Evolutionary conservation across 2,113 vertebrate genomes (phyloP), one percentile per base, ranked within the genome.

Genomic region (Accipiter virgatus): DNA sequence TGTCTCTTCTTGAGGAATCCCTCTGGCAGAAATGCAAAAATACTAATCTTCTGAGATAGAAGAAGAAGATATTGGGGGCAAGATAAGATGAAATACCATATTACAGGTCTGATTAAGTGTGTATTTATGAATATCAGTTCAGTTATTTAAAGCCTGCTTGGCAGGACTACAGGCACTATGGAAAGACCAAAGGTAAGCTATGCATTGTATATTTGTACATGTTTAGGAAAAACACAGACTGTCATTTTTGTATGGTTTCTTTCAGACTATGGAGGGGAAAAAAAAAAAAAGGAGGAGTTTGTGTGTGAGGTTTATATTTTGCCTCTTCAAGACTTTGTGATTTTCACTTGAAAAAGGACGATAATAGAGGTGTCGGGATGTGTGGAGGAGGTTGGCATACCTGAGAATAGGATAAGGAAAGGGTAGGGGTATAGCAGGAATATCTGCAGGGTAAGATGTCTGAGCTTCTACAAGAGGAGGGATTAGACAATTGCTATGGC

Each of bases 401-500:
- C 13, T 13, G 31, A n/a, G 25, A 66, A 5, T 27, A 55, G 29
- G 13, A 29, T 53, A 32, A 81, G 29, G 29, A 62, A 50, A 45
- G 3, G 8, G 6, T 40, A 11, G 7, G 13, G 29, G 47, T 4
- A 2, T 10, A 61, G n/a, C 5, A 1, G 11, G 8, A 71, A 7
- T 18, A 52, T 23, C 25, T 1, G 2, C 43, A 38, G 23, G 10
- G 11, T 47, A 32, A 23, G 16, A 15, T 38, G 9, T 13, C 16
- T 61, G 31, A 83, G 21, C 67, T 23, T 59, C 26, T 72, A 5
- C 7, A 59, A 26, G 17, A 40, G 31, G 10, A 96, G 11, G 10
- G 21, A 77, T 70, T 17, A 70, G 43, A 21, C 43, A 83, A 40
- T 56, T 40, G 21, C 40, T 61, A 1, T 9, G 14, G 25, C 22